Evolutionary conservation across 2,888 invertebrate species (phyloP).

Genomic region (Sesia bembeciformis): DNA sequence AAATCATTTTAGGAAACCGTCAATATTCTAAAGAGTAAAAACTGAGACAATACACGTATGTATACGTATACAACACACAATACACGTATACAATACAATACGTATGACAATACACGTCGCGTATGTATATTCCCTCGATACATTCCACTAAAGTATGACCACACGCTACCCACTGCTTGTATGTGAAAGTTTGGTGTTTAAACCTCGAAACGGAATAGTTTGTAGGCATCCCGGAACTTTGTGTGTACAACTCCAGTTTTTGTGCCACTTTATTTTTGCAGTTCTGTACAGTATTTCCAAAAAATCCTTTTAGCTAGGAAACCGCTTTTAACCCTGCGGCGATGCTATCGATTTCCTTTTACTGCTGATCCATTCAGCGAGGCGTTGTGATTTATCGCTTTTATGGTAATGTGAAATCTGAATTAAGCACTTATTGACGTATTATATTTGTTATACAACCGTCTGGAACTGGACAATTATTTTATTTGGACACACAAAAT

Average conservation of each 20-base stretch:
- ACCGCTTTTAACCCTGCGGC: background rate
- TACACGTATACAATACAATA: too few species aligned
- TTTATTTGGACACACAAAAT: too few species aligned
- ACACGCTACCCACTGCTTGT: constrained; percentile 13
- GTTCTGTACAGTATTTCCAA: background rate
- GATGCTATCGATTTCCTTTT: background rate
- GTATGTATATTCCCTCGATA: constrained; percentile 5
- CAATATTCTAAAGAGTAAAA: too few species aligned
- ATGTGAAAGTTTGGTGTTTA: constrained; percentile 23
- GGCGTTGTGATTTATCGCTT: background rate
- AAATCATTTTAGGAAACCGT: too few species aligned
- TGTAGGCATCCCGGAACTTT: constrained; percentile 18
- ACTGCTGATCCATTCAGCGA: background rate
- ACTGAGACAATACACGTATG: too few species aligned
- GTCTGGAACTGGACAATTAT: too few species aligned
- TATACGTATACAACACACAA: background rate
- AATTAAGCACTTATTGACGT: too few species aligned
- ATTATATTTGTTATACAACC: too few species aligned
- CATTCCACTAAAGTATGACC: constrained; percentile 6
- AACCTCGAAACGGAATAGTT: constrained; percentile 24
- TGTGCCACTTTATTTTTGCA: background rate
- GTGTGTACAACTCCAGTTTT: constrained; percentile 4
- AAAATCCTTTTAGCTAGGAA: background rate
- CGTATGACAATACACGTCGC: background rate
- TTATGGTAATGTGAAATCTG: background rate